Evolutionary conservation across 2,797 vertebrate genomes (phyloP).

Genomic region (Moxostoma hubbsi): DNA sequence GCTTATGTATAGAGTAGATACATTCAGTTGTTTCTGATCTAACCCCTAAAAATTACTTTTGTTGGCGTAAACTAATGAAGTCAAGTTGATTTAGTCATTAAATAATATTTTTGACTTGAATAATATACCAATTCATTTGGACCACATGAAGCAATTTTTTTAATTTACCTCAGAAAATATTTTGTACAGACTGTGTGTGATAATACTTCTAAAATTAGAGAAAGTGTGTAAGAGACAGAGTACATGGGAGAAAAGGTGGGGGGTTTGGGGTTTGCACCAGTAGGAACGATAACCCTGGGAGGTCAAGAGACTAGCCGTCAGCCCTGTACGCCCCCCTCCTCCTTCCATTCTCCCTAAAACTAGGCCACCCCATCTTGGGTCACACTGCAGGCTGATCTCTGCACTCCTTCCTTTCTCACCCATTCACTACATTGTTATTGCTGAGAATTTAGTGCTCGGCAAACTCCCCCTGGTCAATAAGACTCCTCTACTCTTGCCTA

Average conservation of each 20-base stretch:
- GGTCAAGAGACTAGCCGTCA: slow-evolving; percentile 60
- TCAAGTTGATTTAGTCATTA: no score
- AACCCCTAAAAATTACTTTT: no score
- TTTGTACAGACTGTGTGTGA: neutral
- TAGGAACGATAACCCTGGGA: slow-evolving; percentile 53
- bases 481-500: slow-evolving; percentile 60
- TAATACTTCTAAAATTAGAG: slow-evolving; percentile 23
- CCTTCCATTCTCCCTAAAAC: slow-evolving; percentile 28
- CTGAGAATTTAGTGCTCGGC: slow-evolving; percentile 77
- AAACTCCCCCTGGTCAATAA: slow-evolving; percentile 66
- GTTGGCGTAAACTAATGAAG: no score
- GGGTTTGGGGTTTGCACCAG: slow-evolving; percentile 50
- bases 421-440: slow-evolving; percentile 75
- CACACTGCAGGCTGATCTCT: slow-evolving; percentile 30
- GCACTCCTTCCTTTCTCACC: slow-evolving; percentile 66
- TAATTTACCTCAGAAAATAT: neutral
- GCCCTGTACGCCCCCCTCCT: slow-evolving; percentile 28
- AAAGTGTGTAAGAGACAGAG: slow-evolving; percentile 20
- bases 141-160: no score
- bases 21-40: no score
- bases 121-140: no score
- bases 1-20: slow-evolving; percentile 14
- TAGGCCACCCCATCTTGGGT: slow-evolving; percentile 36
- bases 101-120: no score
- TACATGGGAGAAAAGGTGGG: slow-evolving; percentile 31